Conservation (phyloP, 1,140 invertebrate species). For the Phymastichus coffea region DNA sequence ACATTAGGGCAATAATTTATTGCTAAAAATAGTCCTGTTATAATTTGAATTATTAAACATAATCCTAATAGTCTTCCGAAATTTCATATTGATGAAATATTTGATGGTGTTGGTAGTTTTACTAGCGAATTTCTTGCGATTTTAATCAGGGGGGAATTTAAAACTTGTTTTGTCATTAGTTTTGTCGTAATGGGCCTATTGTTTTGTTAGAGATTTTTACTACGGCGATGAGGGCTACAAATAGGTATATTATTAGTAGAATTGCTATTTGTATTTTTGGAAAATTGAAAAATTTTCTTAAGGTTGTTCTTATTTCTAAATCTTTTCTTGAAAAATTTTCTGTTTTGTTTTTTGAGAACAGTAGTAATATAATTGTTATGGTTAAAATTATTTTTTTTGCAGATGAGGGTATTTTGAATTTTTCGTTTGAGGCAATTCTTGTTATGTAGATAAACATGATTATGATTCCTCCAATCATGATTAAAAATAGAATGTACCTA, state of each 20-base stretch:
- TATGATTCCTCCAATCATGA: constrained; percentile 60
- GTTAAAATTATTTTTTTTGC: constrained; percentile 29
- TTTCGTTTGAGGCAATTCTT: constrained; percentile 59
- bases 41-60: constrained; percentile 63
- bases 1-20: constrained; percentile 62
- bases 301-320: no score
- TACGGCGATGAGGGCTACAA: constrained; percentile 16
- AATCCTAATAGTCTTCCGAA: constrained; percentile 60
- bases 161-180: constrained; percentile 10
- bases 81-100: constrained; percentile 47
- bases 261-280: constrained; percentile 27
- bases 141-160: constrained; percentile 37
- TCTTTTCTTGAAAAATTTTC: no score
- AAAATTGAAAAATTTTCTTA: constrained; percentile 22
- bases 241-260: constrained; percentile 16
- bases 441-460: constrained; percentile 61
- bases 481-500: constrained; percentile 59
- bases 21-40: constrained; percentile 61
- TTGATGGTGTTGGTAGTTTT: constrained; percentile 54
- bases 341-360: no score
- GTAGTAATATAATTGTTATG: constrained; percentile 44
- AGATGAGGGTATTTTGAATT: constrained; percentile 30
- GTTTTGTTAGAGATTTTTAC: constrained; percentile 20
- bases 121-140: constrained; percentile 59
- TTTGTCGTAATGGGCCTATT: constrained; percentile 7